Base-by-base conservation (phyloP, 2,797 vertebrate genomes). In the Takifugu rubripes region DNA sequence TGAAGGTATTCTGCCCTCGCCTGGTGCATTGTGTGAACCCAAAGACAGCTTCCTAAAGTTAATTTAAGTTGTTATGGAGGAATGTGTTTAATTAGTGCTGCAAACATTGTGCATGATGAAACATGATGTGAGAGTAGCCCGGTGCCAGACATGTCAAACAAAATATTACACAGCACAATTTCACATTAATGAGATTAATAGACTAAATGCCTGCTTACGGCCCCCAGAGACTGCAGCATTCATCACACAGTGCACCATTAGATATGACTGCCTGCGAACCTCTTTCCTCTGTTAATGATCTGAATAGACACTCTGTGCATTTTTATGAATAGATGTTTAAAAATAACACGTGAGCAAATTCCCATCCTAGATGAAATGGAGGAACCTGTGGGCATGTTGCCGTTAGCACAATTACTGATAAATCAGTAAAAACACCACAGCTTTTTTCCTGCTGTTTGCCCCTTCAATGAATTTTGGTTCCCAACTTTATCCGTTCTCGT, bases 401-500 rank as follows among this genome's bases (percentile, higher is more conserved):
- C 12, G 3, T 40, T 40, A 14, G 14, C 12, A 14, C 36, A 40
- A 40, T 40, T 40, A 40, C 12, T 40, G 36, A 14, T 40, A 5
- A 40, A 40, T 40, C 36, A 40, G 14, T 40, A 40, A 40, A 40
- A 40, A 14, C 36, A 40, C 11, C 36, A 33, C 31, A 33, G 21
- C 21, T 21, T 21, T 21, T 21, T 21, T 21, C 31, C 31, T 33
- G 31, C 31, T 33, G 72, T 73, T 77, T 75, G 59, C 64, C 66
- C 16, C 51, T 72, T 59, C 49, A 68, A 51, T 48, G 60, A 56
- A 56, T 68, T 68, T 78, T 49, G 40, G 75, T 56, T 58, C 76
- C 62, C 51, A 53, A 54, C 78, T 85, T 84, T 77, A 84, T 83
- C 81, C 75, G 33, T 52, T 54, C 61, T 77, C 62, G 75, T 82